A percentile compares a stretch with the other conserved stretches of the same genome.
phyloP scores from a whole-genome alignment of 2,113 vertebrate species.

The Leucoraja erinaceus region DNA sequence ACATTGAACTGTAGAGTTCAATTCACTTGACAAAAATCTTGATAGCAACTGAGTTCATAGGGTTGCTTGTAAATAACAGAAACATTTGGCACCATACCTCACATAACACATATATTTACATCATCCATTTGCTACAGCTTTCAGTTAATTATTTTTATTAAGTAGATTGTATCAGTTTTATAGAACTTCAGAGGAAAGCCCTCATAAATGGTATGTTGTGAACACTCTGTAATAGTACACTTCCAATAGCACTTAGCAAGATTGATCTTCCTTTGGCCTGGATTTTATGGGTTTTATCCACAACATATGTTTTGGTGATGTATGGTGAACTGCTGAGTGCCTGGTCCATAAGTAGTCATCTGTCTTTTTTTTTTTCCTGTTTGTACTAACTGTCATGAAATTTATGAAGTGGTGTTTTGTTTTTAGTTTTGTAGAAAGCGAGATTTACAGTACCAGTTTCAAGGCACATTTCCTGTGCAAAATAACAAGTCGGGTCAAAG shows the following conservation, averaged over 20 bases:
- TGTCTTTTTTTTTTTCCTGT: slow-evolving; percentile 6
- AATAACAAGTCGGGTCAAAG: neutral
- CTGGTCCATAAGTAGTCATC: slow-evolving; percentile 18
- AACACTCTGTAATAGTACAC: slow-evolving; percentile 35
- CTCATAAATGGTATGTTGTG: slow-evolving; percentile 8
- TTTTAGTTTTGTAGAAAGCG: slow-evolving; percentile 20
- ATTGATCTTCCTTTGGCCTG: slow-evolving; percentile 11
- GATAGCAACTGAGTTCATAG: neutral
- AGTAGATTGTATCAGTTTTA: neutral
- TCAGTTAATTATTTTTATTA: neutral
- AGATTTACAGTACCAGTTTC: neutral
- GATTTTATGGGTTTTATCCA: slow-evolving; percentile 35
- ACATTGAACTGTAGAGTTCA: neutral
- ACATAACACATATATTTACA: neutral
- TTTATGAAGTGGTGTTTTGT: slow-evolving; percentile 5
- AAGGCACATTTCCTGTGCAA: neutral
- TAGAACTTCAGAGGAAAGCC: neutral
- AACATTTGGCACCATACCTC: neutral
- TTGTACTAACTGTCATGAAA: slow-evolving; percentile 28
- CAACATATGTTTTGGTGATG: neutral
- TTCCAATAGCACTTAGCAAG: slow-evolving; percentile 4
- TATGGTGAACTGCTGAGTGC: neutral
- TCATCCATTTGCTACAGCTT: neutral
- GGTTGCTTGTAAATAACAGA: neutral
- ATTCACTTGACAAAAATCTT: neutral